Conservation (phyloP, 2,113 vertebrate genomes). For the Jacana jacana region DNA sequence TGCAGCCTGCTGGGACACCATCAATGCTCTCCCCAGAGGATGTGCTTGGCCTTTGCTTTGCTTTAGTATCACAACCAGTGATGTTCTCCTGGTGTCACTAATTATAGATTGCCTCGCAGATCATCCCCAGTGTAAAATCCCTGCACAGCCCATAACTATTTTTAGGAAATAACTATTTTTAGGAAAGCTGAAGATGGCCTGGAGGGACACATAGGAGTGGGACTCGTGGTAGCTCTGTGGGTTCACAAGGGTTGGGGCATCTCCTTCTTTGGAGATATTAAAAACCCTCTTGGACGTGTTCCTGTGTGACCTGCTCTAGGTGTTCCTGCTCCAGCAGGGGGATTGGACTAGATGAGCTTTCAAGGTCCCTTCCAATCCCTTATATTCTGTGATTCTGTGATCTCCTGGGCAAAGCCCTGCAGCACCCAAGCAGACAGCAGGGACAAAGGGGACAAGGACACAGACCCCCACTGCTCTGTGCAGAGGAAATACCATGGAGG, state of each 20-base stretch:
- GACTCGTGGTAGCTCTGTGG: background rate
- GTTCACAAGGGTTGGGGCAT: background rate
- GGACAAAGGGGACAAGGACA: background rate
- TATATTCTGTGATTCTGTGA: too few species aligned
- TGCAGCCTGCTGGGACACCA: background rate
- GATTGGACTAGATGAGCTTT: too few species aligned
- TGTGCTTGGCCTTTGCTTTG: background rate
- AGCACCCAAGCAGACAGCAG: accelerated
- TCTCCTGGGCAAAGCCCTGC: background rate
- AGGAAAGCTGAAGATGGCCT: background rate
- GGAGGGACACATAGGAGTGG: background rate
- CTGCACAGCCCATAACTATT: background rate
- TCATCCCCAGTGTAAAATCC: background rate
- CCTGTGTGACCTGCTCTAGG: too few species aligned
- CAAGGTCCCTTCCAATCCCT: too few species aligned
- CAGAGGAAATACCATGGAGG: background rate
- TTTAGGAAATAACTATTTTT: background rate
- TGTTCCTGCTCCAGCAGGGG: too few species aligned
- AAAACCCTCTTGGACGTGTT: too few species aligned
- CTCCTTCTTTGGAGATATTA: too few species aligned
- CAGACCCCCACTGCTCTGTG: accelerated
- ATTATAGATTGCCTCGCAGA: background rate
- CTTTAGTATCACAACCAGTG: background rate
- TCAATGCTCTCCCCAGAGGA: background rate
- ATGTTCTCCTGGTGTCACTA: background rate